A percentile compares a stretch with the other conserved stretches of the same genome.
Evolutionary conservation across 2,888 invertebrate species (phyloP).

Genomic region (Orthonevra nobilis): DNA sequence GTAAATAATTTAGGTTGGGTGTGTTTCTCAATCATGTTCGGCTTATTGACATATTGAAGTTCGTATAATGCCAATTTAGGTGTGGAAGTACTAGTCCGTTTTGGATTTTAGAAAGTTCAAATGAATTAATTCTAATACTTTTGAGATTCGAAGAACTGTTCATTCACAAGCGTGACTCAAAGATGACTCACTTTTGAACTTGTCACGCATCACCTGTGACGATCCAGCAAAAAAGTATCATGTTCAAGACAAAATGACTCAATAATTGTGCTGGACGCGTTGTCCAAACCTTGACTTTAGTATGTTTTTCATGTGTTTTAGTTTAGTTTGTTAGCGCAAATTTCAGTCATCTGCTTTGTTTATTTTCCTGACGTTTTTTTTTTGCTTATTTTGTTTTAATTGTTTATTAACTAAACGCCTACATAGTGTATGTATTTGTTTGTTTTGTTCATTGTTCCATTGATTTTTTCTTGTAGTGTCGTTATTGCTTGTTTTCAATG

Average conservation of each 20-base stretch:
- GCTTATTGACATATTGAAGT: no score
- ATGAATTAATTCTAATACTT: no score
- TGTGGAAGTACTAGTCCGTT: no score
- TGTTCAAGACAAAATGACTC: not conserved
- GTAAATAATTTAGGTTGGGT: no score
- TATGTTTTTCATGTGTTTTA: not conserved
- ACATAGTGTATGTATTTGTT: constrained; percentile 9
- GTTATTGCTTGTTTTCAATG: not conserved
- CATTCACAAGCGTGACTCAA: no score
- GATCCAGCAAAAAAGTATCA: no score
- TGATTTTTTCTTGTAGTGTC: not conserved
- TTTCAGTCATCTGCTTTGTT: no score
- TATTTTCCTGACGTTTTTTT: constrained; percentile 2
- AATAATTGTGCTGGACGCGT: constrained; percentile 10
- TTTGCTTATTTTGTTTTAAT: constrained; percentile 2
- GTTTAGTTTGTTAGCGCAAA: constrained; percentile 18
- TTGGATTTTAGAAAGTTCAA: no score
- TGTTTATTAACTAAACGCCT: constrained; percentile 13
- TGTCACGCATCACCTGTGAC: constrained; percentile 11
- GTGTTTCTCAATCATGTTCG: no score
- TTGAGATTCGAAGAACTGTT: no score
- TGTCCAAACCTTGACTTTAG: constrained; percentile 22
- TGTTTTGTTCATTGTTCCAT: not conserved
- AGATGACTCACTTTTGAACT: no score
- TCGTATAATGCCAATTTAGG: no score